Evolutionary conservation across 2,797 vertebrate species (phyloP).

Genomic region (Lerista edwardsae): DNA sequence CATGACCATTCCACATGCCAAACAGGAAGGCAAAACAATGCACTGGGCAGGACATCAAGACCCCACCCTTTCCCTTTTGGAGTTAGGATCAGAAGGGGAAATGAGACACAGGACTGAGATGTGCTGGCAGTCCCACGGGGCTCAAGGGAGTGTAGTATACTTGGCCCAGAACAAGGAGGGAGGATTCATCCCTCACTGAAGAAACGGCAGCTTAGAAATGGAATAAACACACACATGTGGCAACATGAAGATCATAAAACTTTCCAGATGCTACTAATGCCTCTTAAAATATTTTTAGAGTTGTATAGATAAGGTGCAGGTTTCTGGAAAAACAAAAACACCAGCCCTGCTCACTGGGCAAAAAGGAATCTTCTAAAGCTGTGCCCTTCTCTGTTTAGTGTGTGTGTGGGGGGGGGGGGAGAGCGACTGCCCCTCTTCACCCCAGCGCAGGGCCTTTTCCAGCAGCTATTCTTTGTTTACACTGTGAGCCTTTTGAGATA

Average conservation of each 20-base stretch:
- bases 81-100: background rate
- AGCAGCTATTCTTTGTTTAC: too few relatives aligned
- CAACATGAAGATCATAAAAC: background rate
- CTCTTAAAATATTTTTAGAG: too few relatives aligned
- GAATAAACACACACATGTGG: background rate
- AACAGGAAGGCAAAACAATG: slow-evolving; percentile 27
- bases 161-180: background rate
- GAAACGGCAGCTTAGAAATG: background rate
- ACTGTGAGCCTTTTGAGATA: too few relatives aligned
- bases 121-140: background rate
- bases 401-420: too few relatives aligned
- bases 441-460: too few relatives aligned
- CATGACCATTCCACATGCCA: background rate
- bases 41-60: background rate
- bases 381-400: too few relatives aligned
- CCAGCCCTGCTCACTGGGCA: too few relatives aligned
- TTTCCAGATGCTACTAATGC: background rate
- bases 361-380: too few relatives aligned
- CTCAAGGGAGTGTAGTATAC: background rate
- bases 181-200: background rate
- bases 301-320: too few relatives aligned
- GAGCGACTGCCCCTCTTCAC: too few relatives aligned
- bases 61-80: background rate
- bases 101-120: background rate
- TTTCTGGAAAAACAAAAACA: too few relatives aligned